A percentile compares a stretch with the other conserved stretches of the same genome.
These are phyloP conservation scores for Phymastichus coffea DNA, from an alignment of 1,140 invertebrate species.

Conservation along the genomic window DNA sequence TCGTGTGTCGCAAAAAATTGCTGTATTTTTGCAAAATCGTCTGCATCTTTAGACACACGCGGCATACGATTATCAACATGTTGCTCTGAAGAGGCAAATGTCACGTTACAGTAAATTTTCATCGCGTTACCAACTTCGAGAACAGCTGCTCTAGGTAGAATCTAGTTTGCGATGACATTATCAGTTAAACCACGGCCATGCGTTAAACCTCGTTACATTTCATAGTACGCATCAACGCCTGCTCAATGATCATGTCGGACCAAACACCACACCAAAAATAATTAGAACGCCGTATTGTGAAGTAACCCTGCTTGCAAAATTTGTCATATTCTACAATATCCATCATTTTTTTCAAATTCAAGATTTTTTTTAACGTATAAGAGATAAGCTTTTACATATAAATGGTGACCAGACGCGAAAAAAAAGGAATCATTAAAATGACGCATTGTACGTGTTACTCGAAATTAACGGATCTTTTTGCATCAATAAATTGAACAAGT, in stretches of 20 bases:
- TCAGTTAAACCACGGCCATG: constrained; percentile 32
- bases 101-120: constrained; percentile 31
- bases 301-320: constrained; percentile 33
- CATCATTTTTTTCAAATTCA: constrained; percentile 37
- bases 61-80: constrained; percentile 33
- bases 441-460: constrained; percentile 19
- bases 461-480: constrained; percentile 30
- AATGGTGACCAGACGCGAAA: constrained; percentile 50
- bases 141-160: no score
- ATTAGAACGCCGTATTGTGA: constrained; percentile 40
- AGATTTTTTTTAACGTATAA: constrained; percentile 55
- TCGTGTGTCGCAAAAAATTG: constrained; percentile 32
- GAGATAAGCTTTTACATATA: constrained; percentile 52
- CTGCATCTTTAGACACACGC: constrained; percentile 34
- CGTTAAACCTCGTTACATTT: no score
- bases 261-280: constrained; percentile 36
- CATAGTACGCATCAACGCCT: no score
- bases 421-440: constrained; percentile 31
- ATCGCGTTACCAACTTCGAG: no score
- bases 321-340: constrained; percentile 37
- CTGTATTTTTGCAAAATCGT: constrained; percentile 30
- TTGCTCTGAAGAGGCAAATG: constrained; percentile 33
- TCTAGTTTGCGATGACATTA: no score
- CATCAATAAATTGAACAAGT: constrained; percentile 26
- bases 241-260: no score